phyloP scores from a whole-genome alignment of 2,888 invertebrate species.

The Augiades crinisus region DNA sequence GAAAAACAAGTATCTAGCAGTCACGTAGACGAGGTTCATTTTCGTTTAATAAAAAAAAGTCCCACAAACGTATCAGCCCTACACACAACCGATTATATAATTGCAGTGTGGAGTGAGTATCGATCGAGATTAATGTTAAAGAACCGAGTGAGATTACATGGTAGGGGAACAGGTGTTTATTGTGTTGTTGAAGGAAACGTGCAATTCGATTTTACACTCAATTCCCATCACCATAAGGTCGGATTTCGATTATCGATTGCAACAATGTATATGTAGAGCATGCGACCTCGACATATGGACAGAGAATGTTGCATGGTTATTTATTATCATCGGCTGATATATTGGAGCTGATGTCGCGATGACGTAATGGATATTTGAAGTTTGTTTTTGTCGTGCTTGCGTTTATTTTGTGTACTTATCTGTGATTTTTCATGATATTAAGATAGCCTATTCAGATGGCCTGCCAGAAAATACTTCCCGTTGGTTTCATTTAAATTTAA shows the following conservation, averaged over 20 bases:
- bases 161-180: constrained; percentile 17
- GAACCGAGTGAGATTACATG: constrained; percentile 14
- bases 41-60: neutral
- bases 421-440: too few species aligned
- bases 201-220: neutral
- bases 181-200: neutral
- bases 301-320: neutral
- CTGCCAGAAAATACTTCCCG: too few species aligned
- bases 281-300: neutral
- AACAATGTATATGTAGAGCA: neutral
- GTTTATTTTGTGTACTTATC: too few species aligned
- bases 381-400: too few species aligned
- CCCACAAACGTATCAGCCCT: neutral
- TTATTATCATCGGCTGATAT: neutral
- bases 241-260: neutral
- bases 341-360: neutral
- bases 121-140: constrained; percentile 14
- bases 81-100: neutral
- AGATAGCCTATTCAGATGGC: too few species aligned
- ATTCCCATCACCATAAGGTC: neutral
- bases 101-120: constrained; percentile 4
- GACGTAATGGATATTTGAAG: neutral
- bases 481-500: too few species aligned
- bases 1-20: too few species aligned
- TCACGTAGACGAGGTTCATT: too few species aligned